Evolutionary conservation across 2,888 invertebrate species (phyloP), one percentile per base, ranked within the genome.

Genomic region (Horisme vitalbata): DNA sequence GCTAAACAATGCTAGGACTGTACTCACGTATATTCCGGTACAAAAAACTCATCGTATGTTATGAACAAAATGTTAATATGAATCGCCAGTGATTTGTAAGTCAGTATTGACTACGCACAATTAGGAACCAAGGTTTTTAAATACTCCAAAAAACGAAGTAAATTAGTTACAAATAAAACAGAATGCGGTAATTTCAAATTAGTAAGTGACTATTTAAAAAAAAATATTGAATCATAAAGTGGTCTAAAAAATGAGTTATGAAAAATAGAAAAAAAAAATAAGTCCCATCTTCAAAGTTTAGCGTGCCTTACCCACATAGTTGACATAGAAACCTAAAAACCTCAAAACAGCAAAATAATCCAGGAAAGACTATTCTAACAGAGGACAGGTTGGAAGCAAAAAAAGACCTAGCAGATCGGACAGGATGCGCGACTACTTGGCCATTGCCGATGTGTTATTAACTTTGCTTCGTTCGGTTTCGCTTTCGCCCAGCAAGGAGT

Each of bases 401-500:
- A 81, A 79, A 87, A 83, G 86, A 84, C 86, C 86, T 88, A 87
- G 84, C 87, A 87, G 75, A 83, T 76, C 76, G 86, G 86, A 82
- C 78, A 85, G 87, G 84, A 83, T 80, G 82, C 85, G 85, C 83
- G 82, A 83, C 87, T 88, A 87, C 87, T 86, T 86, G 88, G 86
- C 85, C 87, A 79, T 71, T 76, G 88, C 81, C 85, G 82, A 68
- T 81, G 81, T 83, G 80, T 85, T 89, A 90, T 91, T 91, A 91
- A 91, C 91, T 91, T 90, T 87, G 91, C 90, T 91, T 91, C 91
- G 83, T 90, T 91, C 82, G 91, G 90, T 91, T 91, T 92, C 87
- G 89, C 93, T 94, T 91, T 93, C 88, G 95, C 93, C 95, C 95
- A 95, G 86, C 94, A 93, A 75, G 95, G 95, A 76, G 94, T 94